Conservation (phyloP, 2,888 invertebrate species). For the Drosophila kuntzei region DNA sequence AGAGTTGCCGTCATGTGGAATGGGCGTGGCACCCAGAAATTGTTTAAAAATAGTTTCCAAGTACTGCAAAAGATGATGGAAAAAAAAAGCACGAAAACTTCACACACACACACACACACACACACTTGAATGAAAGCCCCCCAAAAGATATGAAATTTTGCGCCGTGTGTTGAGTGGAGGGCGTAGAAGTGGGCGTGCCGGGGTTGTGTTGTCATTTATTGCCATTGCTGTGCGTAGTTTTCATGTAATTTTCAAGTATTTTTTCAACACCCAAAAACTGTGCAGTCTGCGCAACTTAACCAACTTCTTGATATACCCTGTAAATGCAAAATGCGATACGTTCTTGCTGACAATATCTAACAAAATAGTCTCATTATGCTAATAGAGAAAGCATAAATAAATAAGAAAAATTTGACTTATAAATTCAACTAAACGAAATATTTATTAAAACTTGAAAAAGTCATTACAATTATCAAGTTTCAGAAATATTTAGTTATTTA, state of each 20-base stretch:
- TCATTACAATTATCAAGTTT: too few species aligned
- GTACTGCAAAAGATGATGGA: conserved; percentile 59
- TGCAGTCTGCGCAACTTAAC: conserved; percentile 15
- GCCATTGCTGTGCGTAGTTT: conserved; percentile 68
- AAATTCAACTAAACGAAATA: too few species aligned
- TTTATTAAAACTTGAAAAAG: too few species aligned
- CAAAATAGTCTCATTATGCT: too few species aligned
- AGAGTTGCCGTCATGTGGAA: conserved; percentile 40
- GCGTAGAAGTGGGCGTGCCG: conserved; percentile 37
- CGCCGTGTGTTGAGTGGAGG: conserved; percentile 44
- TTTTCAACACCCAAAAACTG: conserved; percentile 53
- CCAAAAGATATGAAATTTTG: conserved; percentile 64
- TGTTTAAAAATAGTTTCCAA: conserved; percentile 71
- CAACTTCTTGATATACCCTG: conserved; percentile 46
- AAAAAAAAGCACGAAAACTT: conserved; percentile 21
- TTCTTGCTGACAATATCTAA: not conserved
- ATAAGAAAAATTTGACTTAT: too few species aligned
- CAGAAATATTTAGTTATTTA: too few species aligned
- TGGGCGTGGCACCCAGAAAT: conserved; percentile 56
- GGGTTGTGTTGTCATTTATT: conserved; percentile 66
- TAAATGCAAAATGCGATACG: not conserved
- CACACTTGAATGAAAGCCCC: conserved; percentile 40
- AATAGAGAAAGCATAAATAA: too few species aligned
- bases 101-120: conserved; percentile 21
- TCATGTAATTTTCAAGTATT: conserved; percentile 74